Percentiles rank a stretch among this genome's conserved stretches.
Evolutionary conservation across 2,797 vertebrate genomes (phyloP).

Genomic region (Dryobates pubescens): DNA sequence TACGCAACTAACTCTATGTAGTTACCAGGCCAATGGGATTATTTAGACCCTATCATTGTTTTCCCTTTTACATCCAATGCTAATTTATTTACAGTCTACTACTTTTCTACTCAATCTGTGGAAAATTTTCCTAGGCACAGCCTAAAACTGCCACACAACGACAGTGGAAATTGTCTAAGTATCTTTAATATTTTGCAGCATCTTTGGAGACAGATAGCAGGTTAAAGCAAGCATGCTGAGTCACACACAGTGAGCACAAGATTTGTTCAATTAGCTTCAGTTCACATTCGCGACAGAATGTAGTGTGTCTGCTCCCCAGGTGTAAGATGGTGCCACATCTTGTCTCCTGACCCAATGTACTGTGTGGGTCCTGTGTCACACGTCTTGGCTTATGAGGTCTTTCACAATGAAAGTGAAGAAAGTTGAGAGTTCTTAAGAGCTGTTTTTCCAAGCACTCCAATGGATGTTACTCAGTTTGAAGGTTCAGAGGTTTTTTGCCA

Average conservation of each 20-base stretch:
- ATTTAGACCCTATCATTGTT: too few relatives aligned
- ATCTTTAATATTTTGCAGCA: neutral
- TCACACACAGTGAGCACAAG: neutral
- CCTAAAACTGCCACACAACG: too few relatives aligned
- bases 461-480: slow-evolving; percentile 6
- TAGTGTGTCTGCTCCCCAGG: neutral
- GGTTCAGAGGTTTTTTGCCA: neutral
- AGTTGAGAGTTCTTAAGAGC: slow-evolving; percentile 50
- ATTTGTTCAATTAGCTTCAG: slow-evolving; percentile 14
- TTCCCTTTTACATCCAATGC: too few relatives aligned
- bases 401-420: neutral
- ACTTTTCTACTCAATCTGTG: too few relatives aligned
- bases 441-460: slow-evolving; percentile 42
- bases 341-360: slow-evolving; percentile 56
- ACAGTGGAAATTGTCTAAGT: neutral
- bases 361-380: slow-evolving; percentile 4
- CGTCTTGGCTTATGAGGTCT: slow-evolving; percentile 11
- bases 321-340: neutral
- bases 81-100: too few relatives aligned
- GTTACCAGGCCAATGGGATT: too few relatives aligned
- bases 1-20: too few relatives aligned
- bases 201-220: neutral
- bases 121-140: too few relatives aligned
- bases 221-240: neutral
- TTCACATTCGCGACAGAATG: neutral